These are phyloP conservation scores for Sylvilagus bachmani DNA, from an alignment of 2,113 vertebrate genomes.

Conservation along the genomic window DNA sequence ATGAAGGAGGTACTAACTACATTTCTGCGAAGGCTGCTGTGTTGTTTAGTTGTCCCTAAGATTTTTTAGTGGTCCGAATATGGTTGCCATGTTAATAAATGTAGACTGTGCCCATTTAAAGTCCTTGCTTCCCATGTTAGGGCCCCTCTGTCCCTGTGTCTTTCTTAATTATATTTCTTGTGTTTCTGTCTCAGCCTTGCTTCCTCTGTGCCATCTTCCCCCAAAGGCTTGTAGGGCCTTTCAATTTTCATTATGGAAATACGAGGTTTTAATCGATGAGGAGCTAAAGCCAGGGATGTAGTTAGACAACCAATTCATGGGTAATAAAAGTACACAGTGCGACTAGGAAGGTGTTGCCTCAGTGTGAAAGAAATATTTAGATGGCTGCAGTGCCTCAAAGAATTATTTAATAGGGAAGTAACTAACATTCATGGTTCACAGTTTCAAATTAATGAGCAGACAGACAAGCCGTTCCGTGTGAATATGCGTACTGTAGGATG, in stretches of 20 bases:
- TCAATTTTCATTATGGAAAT: conserved; percentile 36
- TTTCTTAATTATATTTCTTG: background rate
- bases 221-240: background rate
- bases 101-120: background rate
- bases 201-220: background rate
- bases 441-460: conserved; percentile 47
- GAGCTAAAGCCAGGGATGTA: background rate
- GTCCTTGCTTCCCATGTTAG: background rate
- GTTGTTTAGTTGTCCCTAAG: background rate
- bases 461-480: background rate
- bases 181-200: background rate
- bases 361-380: conserved; percentile 10
- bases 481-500: background rate
- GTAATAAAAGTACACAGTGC: background rate
- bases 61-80: background rate
- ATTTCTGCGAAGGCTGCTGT: background rate
- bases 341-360: background rate
- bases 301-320: background rate
- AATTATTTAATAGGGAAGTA: conserved; percentile 14
- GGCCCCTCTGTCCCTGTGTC: fast-evolving
- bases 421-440: background rate
- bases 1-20: background rate
- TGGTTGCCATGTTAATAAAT: background rate
- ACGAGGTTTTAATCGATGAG: conserved; percentile 19
- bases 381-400: background rate